Evolutionary conservation across 2,888 invertebrate genomes (phyloP).

Genomic region (Oligia latruncula): DNA sequence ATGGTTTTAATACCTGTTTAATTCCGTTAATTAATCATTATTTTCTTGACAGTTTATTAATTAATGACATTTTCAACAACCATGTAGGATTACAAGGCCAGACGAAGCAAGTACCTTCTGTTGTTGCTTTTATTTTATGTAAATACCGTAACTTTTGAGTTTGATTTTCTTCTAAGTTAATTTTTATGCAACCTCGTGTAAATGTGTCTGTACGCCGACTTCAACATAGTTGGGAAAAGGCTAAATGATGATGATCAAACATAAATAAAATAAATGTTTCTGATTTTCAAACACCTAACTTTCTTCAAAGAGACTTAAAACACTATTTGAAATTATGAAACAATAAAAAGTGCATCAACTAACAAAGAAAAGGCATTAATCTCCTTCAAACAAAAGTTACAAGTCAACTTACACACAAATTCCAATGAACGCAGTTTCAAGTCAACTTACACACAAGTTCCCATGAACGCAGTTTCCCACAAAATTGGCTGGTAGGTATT

Average conservation of each 20-base stretch:
- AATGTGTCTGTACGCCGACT: neutral
- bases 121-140: neutral
- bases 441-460: neutral
- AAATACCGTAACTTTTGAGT: neutral
- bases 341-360: neutral
- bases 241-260: neutral
- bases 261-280: neutral
- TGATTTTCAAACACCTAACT: neutral
- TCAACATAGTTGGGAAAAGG: neutral
- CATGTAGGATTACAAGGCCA: neutral
- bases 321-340: neutral
- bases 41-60: constrained; percentile 13
- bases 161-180: neutral
- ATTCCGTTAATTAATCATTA: neutral
- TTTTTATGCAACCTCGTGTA: too few relatives aligned
- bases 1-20: neutral
- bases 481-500: neutral
- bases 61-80: neutral
- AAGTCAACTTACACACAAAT: neutral
- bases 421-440: neutral
- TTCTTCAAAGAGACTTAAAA: neutral
- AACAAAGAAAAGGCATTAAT: too few relatives aligned
- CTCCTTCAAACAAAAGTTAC: neutral
- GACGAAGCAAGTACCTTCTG: neutral
- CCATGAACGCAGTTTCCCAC: neutral